Conservation (phyloP, 2,797 vertebrate genomes). For the Gallirallus australis region DNA sequence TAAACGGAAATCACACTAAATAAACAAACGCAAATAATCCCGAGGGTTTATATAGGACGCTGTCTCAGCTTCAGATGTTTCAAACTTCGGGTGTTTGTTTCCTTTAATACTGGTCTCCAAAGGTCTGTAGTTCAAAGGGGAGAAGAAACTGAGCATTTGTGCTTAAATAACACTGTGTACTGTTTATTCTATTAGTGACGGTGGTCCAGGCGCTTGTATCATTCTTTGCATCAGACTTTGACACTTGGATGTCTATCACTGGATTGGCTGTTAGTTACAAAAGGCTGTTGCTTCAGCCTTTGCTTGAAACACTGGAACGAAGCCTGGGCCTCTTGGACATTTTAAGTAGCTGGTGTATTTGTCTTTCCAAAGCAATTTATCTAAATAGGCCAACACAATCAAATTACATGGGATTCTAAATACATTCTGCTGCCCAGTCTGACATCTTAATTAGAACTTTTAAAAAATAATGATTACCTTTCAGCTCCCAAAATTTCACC, state of each 20-base stretch:
- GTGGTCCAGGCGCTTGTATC: not conserved
- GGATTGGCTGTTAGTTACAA: constrained; percentile 72
- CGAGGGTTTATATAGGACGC: not conserved
- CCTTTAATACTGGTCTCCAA: constrained; percentile 10
- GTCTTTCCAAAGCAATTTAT: constrained; percentile 81
- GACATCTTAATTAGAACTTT: constrained; percentile 80
- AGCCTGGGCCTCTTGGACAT: constrained; percentile 74
- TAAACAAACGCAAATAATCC: constrained; percentile 5
- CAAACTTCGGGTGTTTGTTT: constrained; percentile 3
- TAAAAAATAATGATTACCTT: constrained; percentile 76
- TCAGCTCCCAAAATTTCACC: constrained; percentile 65
- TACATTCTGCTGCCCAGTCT: constrained; percentile 74
- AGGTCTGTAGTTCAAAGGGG: constrained; percentile 10
- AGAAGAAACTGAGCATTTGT: not conserved
- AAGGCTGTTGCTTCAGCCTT: constrained; percentile 73
- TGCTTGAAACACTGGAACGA: constrained; percentile 77
- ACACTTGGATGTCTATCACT: constrained; percentile 71
- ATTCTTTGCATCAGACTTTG: constrained; percentile 71
- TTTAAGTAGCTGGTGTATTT: constrained; percentile 80
- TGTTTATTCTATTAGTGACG: constrained; percentile 43
- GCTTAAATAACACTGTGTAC: constrained; percentile 35
- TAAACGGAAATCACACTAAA: not conserved
- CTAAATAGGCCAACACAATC: constrained; percentile 80
- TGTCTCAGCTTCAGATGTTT: constrained; percentile 9
- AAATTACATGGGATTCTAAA: constrained; percentile 80